Base-by-base conservation (phyloP, 2,888 invertebrate genomes). In the Tenthredo mesomela region DNA sequence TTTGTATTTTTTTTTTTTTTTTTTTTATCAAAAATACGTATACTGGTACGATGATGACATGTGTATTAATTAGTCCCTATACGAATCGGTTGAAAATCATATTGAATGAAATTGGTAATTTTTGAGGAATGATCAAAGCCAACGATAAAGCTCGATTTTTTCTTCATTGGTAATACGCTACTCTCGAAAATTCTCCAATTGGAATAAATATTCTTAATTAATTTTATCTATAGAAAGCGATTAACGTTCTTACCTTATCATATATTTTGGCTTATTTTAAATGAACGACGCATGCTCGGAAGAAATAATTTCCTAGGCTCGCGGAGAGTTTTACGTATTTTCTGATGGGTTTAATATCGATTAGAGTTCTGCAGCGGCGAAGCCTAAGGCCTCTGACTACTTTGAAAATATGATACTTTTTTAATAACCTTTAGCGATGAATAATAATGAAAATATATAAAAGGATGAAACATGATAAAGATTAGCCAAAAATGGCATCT, bases 401-500 rank as follows among this genome's bases (percentile, higher is more conserved):
- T 70, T 70, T 70, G 33, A 37, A 70, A 77, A 47, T 77, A 50
- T 50, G n/a, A 77, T 40, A 21, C 10, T 73, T 73, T 43, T 73
- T 25, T 21, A 21, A 21, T 12, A 73, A 3, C 29, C 71, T 43
- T 33, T 54, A 15, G n/a, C 29, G 54, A 50, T 54, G 29, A 50
- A 25, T 25, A 77, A 50, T 54, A 33, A 77, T 73, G 25, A 73
- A 43, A 15, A 2, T 61, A 61, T 21, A 12, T 70, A 70, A 29
- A 37, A 37, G 6, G 29, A 43, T 9, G 21, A 73, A 25, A 73
- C n/a, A 21, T 25, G 61, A 61, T 61, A 3, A 21, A 61, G 25
- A 61, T 61, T 61, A 61, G 25, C 25, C 61, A 12, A 61, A 61
- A 2, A n/a, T 71, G 3, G 40, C 40, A 7, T 71, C 21, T 29